Conservation (phyloP, 2,797 vertebrate species). For the Furcifer pardalis region DNA sequence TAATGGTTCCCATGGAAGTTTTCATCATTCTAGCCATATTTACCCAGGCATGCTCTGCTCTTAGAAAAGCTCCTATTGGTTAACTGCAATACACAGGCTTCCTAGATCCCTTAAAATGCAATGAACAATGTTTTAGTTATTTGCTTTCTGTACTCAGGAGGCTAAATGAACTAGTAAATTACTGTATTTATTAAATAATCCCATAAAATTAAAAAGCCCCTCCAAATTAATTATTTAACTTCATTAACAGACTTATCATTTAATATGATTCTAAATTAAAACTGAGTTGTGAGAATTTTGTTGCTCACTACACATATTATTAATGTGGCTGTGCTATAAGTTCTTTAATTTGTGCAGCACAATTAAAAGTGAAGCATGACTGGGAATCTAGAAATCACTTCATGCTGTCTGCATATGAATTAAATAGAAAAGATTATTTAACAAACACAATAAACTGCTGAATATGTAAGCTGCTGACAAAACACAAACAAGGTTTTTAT, state of each 20-base stretch:
- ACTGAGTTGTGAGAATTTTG: slow-evolving; percentile 56
- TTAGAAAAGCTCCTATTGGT: slow-evolving; percentile 57
- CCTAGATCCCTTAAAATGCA: slow-evolving; percentile 67
- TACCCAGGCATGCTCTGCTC: slow-evolving; percentile 41
- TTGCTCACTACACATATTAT: slow-evolving; percentile 72
- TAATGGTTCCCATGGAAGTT: slow-evolving; percentile 54
- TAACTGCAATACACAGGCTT: slow-evolving; percentile 33
- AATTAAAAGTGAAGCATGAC: slow-evolving; percentile 76
- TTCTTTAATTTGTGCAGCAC: slow-evolving; percentile 76
- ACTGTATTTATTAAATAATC: slow-evolving; percentile 77
- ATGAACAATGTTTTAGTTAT: slow-evolving; percentile 62
- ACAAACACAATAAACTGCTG: slow-evolving; percentile 60
- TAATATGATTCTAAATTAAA: slow-evolving; percentile 76
- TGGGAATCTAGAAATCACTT: slow-evolving; percentile 57
- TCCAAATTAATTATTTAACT: slow-evolving; percentile 72
- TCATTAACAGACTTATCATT: slow-evolving; percentile 67
- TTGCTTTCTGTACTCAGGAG: slow-evolving; percentile 70
- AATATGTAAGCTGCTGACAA: slow-evolving; percentile 60
- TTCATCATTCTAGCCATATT: slow-evolving; percentile 48
- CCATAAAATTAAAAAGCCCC: slow-evolving; percentile 71
- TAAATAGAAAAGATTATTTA: slow-evolving; percentile 56
- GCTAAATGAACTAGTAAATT: slow-evolving; percentile 74
- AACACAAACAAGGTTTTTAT: slow-evolving; percentile 53
- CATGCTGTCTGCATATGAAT: slow-evolving; percentile 53
- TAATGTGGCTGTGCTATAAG: slow-evolving; percentile 76